These are phyloP conservation scores for Scaptomyza flava DNA, from an alignment of 2,888 invertebrate species.

Conservation along the genomic window DNA sequence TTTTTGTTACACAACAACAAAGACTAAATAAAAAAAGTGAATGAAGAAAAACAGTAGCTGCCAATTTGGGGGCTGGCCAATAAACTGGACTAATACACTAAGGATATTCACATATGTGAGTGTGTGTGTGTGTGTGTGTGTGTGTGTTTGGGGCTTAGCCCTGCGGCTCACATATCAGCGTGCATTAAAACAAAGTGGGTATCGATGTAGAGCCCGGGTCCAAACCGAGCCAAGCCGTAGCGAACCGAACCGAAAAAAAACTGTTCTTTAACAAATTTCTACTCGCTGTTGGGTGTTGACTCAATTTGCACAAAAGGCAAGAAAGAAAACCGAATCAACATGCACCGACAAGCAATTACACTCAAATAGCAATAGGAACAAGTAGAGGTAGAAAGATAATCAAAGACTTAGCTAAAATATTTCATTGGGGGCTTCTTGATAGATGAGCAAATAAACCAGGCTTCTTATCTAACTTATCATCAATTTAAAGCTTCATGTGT, in stretches of 20 bases:
- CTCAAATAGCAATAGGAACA: constrained; percentile 6
- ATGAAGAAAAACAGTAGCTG: constrained; percentile 25
- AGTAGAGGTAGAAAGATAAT: too few species aligned
- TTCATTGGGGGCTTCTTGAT: too few species aligned
- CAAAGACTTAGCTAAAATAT: too few species aligned
- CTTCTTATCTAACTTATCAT: too few species aligned
- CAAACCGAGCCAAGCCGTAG: constrained; percentile 10
- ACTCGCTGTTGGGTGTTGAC: constrained; percentile 42
- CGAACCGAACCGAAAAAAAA: constrained; percentile 23
- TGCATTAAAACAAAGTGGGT: constrained; percentile 80
- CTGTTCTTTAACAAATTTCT: constrained; percentile 2
- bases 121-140: constrained; percentile 15
- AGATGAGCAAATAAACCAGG: too few species aligned
- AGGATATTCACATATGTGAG: constrained; percentile 24
- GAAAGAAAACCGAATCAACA: constrained; percentile 16
- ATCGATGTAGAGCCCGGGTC: constrained; percentile 73
- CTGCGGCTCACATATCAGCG: constrained; percentile 76
- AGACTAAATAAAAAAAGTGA: neutral
- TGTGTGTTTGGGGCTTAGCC: constrained; percentile 62
- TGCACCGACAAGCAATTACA: constrained; percentile 25
- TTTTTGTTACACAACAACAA: constrained; percentile 12
- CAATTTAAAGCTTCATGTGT: too few species aligned
- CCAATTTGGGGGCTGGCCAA: constrained; percentile 50
- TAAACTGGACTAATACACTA: constrained; percentile 46
- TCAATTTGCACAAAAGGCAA: constrained; percentile 69